Base-by-base conservation (phyloP, 2,797 vertebrate genomes). In the Hirundo rustica region DNA sequence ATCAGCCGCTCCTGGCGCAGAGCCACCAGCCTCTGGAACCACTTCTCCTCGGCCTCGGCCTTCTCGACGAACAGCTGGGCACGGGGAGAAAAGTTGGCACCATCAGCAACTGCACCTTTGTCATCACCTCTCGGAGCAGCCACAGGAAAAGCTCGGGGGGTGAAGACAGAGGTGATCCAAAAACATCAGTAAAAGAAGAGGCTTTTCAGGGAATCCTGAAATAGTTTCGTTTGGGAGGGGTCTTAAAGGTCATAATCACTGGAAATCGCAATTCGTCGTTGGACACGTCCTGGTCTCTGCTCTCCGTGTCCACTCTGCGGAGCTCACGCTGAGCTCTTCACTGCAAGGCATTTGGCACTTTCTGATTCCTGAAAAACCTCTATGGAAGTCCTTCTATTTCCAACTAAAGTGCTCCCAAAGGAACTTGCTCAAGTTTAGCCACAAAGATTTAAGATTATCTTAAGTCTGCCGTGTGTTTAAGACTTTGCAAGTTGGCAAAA, bases 1-100 rank as follows among this genome's bases (percentile, higher is more conserved):
- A 99, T 99, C 79, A 99, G 98, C 94, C 99, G 98, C 90, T 99
- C 99, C 90, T 99, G 99, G n/a, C 99, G 98, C 60, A 99, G 98
- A 4, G 98, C 98, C 13, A 98, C 97, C 97, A 99, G 95, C 88
- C 99, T 98, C 96, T 98, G 98, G 89, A 99, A 98, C 99, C 99
- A 99, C 95, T 98, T 98, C 94, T 99, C 98, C 94, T 99, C 99
- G 4, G 99, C 99, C 96, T 98, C 98, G 32, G 98, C 98, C 96
- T 99, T 99, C 91, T 99, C 98, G 68, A 99, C 95, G 90, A 99
- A 99, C 86, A 99, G 95, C 99, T 99, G 98, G 32, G 68, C 53
- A 38, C 38, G 38, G 38, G 38, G 38, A 42, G 40, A 42, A 44
- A 53, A 34, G 70, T 5, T 40, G 32, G 20, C 53, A 86, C 19